These are phyloP conservation scores for Epistrophella euchroma DNA, from an alignment of 2,888 invertebrate species.

Conservation along the genomic window DNA sequence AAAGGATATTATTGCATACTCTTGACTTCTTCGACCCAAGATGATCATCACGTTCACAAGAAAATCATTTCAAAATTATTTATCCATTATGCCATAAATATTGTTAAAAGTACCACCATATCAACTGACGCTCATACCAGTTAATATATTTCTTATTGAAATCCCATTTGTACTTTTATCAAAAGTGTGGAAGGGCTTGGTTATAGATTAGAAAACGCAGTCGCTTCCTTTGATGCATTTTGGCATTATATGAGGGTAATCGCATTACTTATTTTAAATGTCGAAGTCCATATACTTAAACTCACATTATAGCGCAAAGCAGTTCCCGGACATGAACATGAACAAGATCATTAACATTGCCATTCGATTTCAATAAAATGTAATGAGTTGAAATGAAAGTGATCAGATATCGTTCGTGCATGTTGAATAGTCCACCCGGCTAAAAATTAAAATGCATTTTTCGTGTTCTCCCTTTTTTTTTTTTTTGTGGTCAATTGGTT, in stretches of 20 bases:
- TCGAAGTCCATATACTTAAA: constrained; percentile 36
- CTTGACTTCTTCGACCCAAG: background rate
- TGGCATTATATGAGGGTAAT: constrained; percentile 59
- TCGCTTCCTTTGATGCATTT: constrained; percentile 66
- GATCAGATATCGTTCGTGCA: constrained; percentile 57
- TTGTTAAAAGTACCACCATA: constrained; percentile 29
- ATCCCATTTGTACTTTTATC: constrained; percentile 15
- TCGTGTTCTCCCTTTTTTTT: constrained; percentile 34
- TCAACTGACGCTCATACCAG: constrained; percentile 7
- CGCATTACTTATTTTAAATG: constrained; percentile 56
- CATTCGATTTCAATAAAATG: constrained; percentile 70
- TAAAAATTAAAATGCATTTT: constrained; percentile 60
- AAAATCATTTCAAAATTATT: background rate
- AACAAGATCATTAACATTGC: constrained; percentile 66
- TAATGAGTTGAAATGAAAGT: constrained; percentile 43
- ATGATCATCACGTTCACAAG: background rate
- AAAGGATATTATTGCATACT: too few relatives aligned
- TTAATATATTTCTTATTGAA: constrained; percentile 19
- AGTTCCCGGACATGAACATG: constrained; percentile 52
- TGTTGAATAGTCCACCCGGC: constrained; percentile 56
- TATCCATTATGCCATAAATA: background rate
- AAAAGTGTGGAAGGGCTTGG: constrained; percentile 36
- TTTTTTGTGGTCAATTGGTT: constrained; percentile 45
- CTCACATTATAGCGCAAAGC: constrained; percentile 27
- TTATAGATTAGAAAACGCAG: constrained; percentile 30